A percentile compares a stretch with the other conserved stretches of the same genome.
Evolutionary conservation across 1,140 invertebrate species (phyloP).

Genomic region (Pseudomyrmex cubaensis): DNA sequence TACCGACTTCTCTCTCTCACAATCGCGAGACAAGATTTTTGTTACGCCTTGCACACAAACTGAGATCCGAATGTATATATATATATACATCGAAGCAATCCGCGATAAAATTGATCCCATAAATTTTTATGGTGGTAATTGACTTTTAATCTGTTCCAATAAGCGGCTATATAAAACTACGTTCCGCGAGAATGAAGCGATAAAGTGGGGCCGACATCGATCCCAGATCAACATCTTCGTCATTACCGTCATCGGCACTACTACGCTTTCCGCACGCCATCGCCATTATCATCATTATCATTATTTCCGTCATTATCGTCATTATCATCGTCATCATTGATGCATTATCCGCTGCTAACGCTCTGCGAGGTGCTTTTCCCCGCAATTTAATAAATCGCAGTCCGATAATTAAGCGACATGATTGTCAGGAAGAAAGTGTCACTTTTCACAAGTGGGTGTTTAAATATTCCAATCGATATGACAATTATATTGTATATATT

Average conservation of each 20-base stretch:
- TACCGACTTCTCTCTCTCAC: too few relatives aligned
- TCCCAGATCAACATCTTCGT: constrained; percentile 55
- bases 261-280: constrained; percentile 11
- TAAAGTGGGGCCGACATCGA: constrained; percentile 64
- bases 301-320: constrained; percentile 31
- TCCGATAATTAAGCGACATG: constrained; percentile 13
- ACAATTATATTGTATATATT: background rate
- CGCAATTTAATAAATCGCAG: constrained; percentile 16
- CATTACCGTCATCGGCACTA: constrained; percentile 49
- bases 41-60: constrained; percentile 4
- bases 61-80: background rate
- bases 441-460: too few relatives aligned
- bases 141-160: constrained; percentile 74
- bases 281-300: constrained; percentile 51
- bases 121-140: constrained; percentile 68
- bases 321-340: constrained; percentile 43
- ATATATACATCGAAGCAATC: background rate
- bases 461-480: too few relatives aligned
- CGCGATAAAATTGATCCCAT: constrained; percentile 48
- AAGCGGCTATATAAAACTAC: constrained; percentile 45
- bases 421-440: too few relatives aligned
- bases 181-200: constrained; percentile 72
- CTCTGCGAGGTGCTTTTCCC: background rate
- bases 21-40: constrained; percentile 8
- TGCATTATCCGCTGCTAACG: constrained; percentile 27